These are phyloP conservation scores for Pentamera pediparva DNA, from an alignment of 53 echinoderm and acorn worm genomes.

Conservation along the genomic window DNA sequence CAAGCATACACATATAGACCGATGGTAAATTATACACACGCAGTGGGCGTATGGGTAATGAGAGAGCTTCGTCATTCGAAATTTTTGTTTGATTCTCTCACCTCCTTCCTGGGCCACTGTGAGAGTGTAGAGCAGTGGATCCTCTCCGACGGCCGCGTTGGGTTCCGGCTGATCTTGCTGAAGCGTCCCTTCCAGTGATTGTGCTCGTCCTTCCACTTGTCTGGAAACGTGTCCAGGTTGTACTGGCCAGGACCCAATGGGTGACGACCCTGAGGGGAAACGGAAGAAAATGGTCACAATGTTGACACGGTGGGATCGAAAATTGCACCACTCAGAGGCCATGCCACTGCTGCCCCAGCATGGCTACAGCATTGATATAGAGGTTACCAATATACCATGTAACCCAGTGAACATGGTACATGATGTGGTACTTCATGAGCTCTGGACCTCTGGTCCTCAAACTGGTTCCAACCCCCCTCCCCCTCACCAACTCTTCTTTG, in stretches of 20 bases:
- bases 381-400: too few species aligned
- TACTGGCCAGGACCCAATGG: conserved; percentile 89
- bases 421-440: too few species aligned
- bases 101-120: conserved; percentile 86
- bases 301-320: too few species aligned
- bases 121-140: conserved; percentile 83
- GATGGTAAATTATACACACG: not conserved
- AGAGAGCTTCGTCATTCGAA: not conserved
- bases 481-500: too few species aligned
- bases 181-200: conserved; percentile 70
- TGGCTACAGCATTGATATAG: too few species aligned
- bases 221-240: conserved; percentile 67
- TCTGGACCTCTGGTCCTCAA: too few species aligned
- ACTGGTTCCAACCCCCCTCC: too few species aligned
- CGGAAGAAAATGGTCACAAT: too few species aligned
- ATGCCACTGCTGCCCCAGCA: too few species aligned
- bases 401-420: too few species aligned
- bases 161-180: conserved; percentile 77
- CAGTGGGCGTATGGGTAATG: not conserved
- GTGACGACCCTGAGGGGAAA: conserved; percentile 58
- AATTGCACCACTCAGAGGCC: too few species aligned
- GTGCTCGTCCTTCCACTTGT: conserved; percentile 94
- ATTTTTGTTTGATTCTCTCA: conserved; percentile 26
- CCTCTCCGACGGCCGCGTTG: conserved; percentile 70
- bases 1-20: not conserved